phyloP scores from a whole-genome alignment of 2,113 vertebrate species.

The Synchiropus splendidus region DNA sequence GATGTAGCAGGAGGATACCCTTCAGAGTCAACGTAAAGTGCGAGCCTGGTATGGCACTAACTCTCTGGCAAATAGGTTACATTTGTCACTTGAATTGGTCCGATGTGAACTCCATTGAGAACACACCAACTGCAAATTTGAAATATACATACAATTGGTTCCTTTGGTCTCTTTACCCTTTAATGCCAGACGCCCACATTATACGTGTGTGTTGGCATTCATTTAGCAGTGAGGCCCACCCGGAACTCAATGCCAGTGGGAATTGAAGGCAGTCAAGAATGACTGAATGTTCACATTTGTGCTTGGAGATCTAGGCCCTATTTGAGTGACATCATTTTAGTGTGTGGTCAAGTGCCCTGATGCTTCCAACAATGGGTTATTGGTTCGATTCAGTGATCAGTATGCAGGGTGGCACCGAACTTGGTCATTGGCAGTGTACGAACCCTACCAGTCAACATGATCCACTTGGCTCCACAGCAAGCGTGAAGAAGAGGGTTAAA shows the following conservation, averaged over 20 bases:
- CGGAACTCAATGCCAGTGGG: slow-evolving; percentile 45
- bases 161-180: slow-evolving; percentile 43
- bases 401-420: too few relatives aligned
- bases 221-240: slow-evolving; percentile 49
- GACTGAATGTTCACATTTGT: slow-evolving; percentile 63
- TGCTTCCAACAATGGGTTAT: too few relatives aligned
- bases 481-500: slow-evolving; percentile 40
- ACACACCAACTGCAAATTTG: too few relatives aligned
- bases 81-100: too few relatives aligned
- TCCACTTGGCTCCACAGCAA: slow-evolving; percentile 45
- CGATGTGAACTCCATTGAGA: too few relatives aligned
- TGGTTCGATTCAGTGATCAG: too few relatives aligned
- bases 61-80: too few relatives aligned
- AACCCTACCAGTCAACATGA: slow-evolving; percentile 62
- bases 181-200: slow-evolving; percentile 36
- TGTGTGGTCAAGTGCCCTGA: too few relatives aligned
- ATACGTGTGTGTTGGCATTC: slow-evolving; percentile 51
- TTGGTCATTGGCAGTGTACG: too few relatives aligned
- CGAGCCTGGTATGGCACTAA: too few relatives aligned
- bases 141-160: too few relatives aligned
- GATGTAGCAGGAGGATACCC: slow-evolving; percentile 19
- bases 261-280: slow-evolving; percentile 61
- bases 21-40: slow-evolving; percentile 10
- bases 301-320: slow-evolving; percentile 54
- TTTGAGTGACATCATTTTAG: slow-evolving; percentile 19